Conservation (phyloP, 2,113 vertebrate genomes). For the Poecilia latipinna region DNA sequence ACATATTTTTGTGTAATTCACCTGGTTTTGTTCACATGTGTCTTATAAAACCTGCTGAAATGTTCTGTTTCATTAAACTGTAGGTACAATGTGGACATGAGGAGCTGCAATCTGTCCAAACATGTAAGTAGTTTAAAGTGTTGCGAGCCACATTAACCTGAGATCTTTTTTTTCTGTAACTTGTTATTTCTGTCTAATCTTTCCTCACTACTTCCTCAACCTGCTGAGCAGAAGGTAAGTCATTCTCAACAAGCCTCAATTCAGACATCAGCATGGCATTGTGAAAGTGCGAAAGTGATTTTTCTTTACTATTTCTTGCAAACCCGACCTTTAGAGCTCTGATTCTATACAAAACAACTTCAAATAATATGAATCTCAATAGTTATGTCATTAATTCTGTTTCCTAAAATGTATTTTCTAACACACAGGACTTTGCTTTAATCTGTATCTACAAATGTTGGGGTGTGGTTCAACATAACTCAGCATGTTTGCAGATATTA, state of each 20-base stretch:
- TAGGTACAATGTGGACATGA: slow-evolving; percentile 92
- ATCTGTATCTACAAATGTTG: too few relatives aligned
- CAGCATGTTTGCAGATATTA: neutral
- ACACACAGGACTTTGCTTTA: too few relatives aligned
- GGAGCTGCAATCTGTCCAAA: slow-evolving; percentile 88
- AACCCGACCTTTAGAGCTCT: too few relatives aligned
- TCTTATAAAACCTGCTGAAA: neutral
- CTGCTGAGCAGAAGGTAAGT: slow-evolving; percentile 77
- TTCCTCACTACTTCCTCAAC: slow-evolving; percentile 40
- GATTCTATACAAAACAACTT: too few relatives aligned
- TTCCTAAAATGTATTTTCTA: too few relatives aligned
- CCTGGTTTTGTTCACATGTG: neutral
- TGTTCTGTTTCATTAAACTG: slow-evolving; percentile 39
- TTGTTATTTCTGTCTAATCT: slow-evolving; percentile 33
- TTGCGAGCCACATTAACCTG: neutral
- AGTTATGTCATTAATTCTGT: too few relatives aligned
- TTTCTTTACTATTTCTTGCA: too few relatives aligned
- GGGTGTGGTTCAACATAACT: too few relatives aligned
- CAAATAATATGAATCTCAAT: too few relatives aligned
- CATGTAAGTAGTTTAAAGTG: slow-evolving; percentile 80
- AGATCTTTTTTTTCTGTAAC: neutral
- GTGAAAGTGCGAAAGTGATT: too few relatives aligned
- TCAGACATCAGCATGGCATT: too few relatives aligned
- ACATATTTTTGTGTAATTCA: neutral
- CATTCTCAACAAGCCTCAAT: too few relatives aligned